Evolutionary conservation across 1,140 invertebrate genomes (phyloP), one percentile per base, ranked within the genome.

Genomic region (Drosophila rhopaloa): DNA sequence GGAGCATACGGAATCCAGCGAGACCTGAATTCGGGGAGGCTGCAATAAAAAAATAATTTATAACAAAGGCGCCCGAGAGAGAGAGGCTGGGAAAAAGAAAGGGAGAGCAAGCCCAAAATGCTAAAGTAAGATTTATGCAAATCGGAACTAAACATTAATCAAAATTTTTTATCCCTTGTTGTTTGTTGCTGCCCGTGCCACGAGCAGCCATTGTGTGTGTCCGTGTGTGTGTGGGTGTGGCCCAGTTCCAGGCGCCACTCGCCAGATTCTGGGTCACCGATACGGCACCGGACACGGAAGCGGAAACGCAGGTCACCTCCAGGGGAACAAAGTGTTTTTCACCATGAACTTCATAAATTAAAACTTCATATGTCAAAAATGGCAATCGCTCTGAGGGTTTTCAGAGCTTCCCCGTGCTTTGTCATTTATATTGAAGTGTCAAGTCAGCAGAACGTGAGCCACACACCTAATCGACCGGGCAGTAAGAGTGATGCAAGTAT

Each of bases 111-210:
- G 48, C 47, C 58, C 62, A 84, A 88, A 89, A 75, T 77, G 77
- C 82, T 91, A 90, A 91, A 91, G 85, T 76, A 91, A 91, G 82
- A 91, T 91, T 91, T 91, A 91, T 91, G 89, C 82, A 91, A 91
- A 91, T 90, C 89, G 90, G 89, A 91, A 91, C 82, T 81, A 88
- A 91, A 90, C 85, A 91, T 91, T 91, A 91, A 91, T 91, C 85
- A 91, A 91, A 32, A 81, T 71, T 81, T 85, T 88, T 84, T 84
- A 62, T 66, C 56, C 66, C 44, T 66, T 66, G 50, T 76, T 46
- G 37, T 58, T 43, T 70, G 62, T 44, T 68, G 47, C 38, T 51
- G 55, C 56, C 29, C 43, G 19, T 55, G 71, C 57, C 54, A 58
- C 60, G 71, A 55, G 75, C 68, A 81, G 66, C 41, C 55, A 35